Conservation (phyloP, 2,797 vertebrate genomes). For the Steatocranus sp. region DNA sequence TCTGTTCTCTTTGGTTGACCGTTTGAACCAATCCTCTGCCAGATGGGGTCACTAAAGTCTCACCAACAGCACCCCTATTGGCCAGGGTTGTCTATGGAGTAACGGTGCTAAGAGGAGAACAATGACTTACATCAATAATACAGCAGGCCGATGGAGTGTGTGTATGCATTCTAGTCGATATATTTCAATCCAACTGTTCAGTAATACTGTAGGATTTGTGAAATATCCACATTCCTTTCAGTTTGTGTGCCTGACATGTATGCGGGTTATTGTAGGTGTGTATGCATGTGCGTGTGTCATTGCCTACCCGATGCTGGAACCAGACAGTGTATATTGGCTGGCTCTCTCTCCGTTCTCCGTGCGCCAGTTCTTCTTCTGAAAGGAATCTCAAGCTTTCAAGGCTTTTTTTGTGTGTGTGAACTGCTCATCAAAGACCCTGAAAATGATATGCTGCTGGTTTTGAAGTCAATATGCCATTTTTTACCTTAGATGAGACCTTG, state of each 20-base stretch:
- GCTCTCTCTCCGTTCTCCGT: constrained; percentile 10
- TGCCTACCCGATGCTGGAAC: constrained; percentile 34
- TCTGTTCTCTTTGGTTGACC: neutral
- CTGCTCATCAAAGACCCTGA: constrained; percentile 54
- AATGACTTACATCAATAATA: constrained; percentile 36
- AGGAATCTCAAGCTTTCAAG: constrained; percentile 60
- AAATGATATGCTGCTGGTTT: constrained; percentile 43
- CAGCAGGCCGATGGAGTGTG: neutral
- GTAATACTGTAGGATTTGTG: constrained; percentile 24
- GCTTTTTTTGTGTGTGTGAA: constrained; percentile 46
- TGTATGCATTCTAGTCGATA: constrained; percentile 17
- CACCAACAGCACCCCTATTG: constrained; percentile 52
- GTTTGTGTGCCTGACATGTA: constrained; percentile 12
- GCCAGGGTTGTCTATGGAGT: constrained; percentile 24
- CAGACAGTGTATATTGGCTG: constrained; percentile 60
- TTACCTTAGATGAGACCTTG: constrained; percentile 24
- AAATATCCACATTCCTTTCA: constrained; percentile 43
- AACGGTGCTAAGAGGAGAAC: constrained; percentile 2
- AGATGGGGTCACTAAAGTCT: constrained; percentile 73
- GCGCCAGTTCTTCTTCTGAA: constrained; percentile 51
- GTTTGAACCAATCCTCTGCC: constrained; percentile 62
- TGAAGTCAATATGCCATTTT: constrained; percentile 50
- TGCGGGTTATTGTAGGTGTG: neutral
- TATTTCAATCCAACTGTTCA: constrained; percentile 34
- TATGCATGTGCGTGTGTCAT: neutral